phyloP scores from a whole-genome alignment of 2,113 vertebrate genomes.

The Otocyon megalotis region DNA sequence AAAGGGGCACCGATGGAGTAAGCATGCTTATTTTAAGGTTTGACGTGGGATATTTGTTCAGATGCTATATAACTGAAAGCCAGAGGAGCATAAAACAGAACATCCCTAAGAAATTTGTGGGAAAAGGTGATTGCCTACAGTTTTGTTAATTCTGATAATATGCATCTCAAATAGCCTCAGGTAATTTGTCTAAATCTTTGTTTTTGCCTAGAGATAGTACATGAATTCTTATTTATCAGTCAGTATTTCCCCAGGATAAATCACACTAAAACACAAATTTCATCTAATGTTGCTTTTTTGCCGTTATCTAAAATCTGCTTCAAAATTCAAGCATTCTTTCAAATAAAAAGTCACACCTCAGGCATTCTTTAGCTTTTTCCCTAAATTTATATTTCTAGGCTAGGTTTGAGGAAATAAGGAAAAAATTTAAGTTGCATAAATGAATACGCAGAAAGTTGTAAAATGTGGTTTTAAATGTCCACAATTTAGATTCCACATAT shows the following conservation, averaged over 20 bases:
- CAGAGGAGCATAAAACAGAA: slow-evolving; percentile 6
- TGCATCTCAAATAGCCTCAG: slow-evolving; percentile 36
- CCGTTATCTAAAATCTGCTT: not conserved
- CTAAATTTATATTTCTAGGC: not conserved
- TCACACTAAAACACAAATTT: slow-evolving; percentile 21
- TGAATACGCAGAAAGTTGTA: not conserved
- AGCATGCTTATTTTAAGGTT: not conserved
- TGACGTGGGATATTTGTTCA: slow-evolving; percentile 27
- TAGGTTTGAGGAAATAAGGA: not conserved
- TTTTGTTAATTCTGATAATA: slow-evolving; percentile 64
- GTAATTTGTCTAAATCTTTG: slow-evolving; percentile 25
- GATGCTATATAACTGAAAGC: slow-evolving; percentile 9
- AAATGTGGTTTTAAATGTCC: not conserved
- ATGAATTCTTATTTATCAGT: slow-evolving; percentile 33
- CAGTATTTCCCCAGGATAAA: slow-evolving; percentile 34
- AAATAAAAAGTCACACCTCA: slow-evolving; percentile 23
- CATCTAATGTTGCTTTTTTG: slow-evolving; percentile 10
- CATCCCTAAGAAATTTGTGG: not conserved
- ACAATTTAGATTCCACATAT: not conserved
- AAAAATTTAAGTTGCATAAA: not conserved
- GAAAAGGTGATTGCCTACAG: not conserved
- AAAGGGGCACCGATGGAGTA: not conserved
- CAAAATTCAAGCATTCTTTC: not conserved
- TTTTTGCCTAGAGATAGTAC: slow-evolving; percentile 17
- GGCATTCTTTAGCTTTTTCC: not conserved